Evolutionary conservation across 1,140 invertebrate species (phyloP), one percentile per base, ranked within the genome.

Genomic region (Pseudoatta argentina): DNA sequence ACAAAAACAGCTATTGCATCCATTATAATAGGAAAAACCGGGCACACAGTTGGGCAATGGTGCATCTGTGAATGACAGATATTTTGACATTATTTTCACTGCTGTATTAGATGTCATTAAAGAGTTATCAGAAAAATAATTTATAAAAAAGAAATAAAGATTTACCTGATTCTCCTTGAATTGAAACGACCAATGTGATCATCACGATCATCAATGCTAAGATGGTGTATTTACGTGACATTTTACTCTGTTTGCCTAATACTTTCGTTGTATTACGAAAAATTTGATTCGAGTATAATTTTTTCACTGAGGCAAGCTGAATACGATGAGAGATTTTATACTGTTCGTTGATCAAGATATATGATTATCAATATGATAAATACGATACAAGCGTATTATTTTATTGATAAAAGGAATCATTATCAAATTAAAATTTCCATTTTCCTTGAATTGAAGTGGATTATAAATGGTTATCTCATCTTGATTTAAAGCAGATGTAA

Each of bases 151-250:
- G 5, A 24, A 24, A 71, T 51, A 71, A 48, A 48, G 12, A 34
- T 16, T 72, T 51, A 51, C 44, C 51, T 72, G 14, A 44, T 71
- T 16, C 21, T 51, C 44, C 69, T 24, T 72, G 69, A 72, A 51
- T 51, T 51, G 24, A 27, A 53, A 4, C 48, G 24, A 48, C 16
- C 8, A 24, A 72, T 48, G 24, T 34, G 18, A 66, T n/a, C 8
- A 34, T 66, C 18, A 66, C 30, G 24, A 72, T 72, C 44, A 27
- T 51, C 39, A 51, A 53, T 4, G 51, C 53, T 1, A 53, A 30
- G 3, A 72, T 16, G 24, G 16, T 18, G 8, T 30, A 27, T 72
- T 27, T 72, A 53, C 4, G 34, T 24, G 16, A 72, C 48, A 72
- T 51, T 71, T 53, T 14, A 24, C 16, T 53, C 44, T 53, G 21